phyloP scores from a whole-genome alignment of 2,113 vertebrate genomes.

The Chaetorhynchus papuensis region DNA sequence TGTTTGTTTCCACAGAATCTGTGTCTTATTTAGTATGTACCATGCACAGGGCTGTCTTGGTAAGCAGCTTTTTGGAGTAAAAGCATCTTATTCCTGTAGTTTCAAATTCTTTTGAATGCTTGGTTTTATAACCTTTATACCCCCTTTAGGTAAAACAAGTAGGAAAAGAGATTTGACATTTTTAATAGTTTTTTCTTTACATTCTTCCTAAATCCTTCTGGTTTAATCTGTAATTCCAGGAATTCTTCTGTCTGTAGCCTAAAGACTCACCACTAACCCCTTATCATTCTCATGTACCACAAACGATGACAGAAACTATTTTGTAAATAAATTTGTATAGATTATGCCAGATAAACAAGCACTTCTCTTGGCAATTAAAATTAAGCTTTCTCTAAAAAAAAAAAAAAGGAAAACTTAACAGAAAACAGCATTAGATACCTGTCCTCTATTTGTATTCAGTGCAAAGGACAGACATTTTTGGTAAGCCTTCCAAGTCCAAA shows the following conservation, averaged over 20 bases:
- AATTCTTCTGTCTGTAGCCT: background rate
- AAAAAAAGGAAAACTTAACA: background rate
- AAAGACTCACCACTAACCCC: background rate
- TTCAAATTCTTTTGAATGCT: background rate
- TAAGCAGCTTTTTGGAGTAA: background rate
- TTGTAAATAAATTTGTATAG: background rate
- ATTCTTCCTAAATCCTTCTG: background rate
- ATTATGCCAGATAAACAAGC: background rate
- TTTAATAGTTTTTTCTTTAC: constrained; percentile 16
- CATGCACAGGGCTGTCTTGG: background rate
- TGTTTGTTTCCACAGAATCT: background rate
- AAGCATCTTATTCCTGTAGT: constrained; percentile 3
- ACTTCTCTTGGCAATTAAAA: background rate
- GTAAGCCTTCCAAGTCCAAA: background rate
- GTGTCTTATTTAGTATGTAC: background rate
- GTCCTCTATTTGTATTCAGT: background rate
- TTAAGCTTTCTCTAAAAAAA: background rate
- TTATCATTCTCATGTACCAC: background rate
- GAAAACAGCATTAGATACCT: background rate
- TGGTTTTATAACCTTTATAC: background rate
- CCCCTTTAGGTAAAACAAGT: background rate
- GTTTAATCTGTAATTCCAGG: background rate
- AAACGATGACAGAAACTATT: background rate
- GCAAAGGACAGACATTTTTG: background rate
- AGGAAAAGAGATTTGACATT: background rate